Evolutionary conservation across 2,113 vertebrate genomes (phyloP), one percentile per base, ranked within the genome.

Genomic region (Pluvialis apricaria): DNA sequence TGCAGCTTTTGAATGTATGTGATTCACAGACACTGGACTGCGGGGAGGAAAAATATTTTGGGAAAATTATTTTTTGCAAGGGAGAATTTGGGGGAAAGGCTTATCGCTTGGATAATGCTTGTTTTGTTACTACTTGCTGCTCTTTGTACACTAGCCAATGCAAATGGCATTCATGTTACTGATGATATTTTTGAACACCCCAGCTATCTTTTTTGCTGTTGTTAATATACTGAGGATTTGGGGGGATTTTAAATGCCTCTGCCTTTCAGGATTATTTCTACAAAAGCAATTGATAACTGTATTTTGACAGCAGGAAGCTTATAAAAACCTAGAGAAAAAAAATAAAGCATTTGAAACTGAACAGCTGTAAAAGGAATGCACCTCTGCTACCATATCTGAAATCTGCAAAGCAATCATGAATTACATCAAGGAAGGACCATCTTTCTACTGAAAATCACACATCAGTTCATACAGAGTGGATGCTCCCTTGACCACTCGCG

Each of bases 131-230:
- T 79, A 95, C 75, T 96, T 96, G 95, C 76, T 82, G 88, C 73
- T 92, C 81, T 98, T 98, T 97, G 80, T 97, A 95, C 90, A 86
- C 51, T 72, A 55, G 64, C 91, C 85, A 81, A 94, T 95, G 84
- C 91, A 95, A 96, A 97, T 73, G 94, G 81, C 68, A 70, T 72
- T 96, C 66, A 52, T 88, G 73, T 92, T 94, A 87, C 26, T 8
- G 6, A 92, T 42, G 57, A 78, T 88, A 90, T 95, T 97, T 98
- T 97, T 95, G 88, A 90, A 97, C 79, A 95, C 95, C 94, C 92
- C 88, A 79, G 93, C 96, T 94, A 90, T 97, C 93, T 96, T 91
- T 97, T 97, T 97, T 97, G 96, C 92, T 93, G 80, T 94, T 97
- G 92, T 94, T 97, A 96, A 83, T 89, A 89, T 93, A 93, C 75